Base-by-base conservation (phyloP, 1,140 invertebrate species). In the Neuroterus valhalla region DNA sequence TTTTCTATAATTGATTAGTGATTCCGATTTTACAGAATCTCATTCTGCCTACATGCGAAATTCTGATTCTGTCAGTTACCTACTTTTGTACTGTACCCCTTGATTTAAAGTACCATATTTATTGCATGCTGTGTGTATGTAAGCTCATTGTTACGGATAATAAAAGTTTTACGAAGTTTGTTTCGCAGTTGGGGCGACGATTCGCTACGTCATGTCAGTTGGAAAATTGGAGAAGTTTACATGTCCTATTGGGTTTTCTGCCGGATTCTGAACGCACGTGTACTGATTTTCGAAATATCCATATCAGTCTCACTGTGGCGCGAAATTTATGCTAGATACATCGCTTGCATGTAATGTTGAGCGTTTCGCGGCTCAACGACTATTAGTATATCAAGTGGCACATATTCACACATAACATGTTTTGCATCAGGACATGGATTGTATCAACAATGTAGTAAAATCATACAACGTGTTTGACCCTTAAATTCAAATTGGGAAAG, bases 171-270 rank as follows among this genome's bases (percentile, higher is more conserved):
- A 14, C 12, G 17, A 81, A 81, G 66, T 81, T 81, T 31, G 42
- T 66, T 50, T 72, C 10, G 11, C 71, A 17, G 50, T 81, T 79
- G 50, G 66, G 66, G 48, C 68, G 66, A 81, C 75, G 76, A 81
- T 81, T 77, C 72, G 75, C 75, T 46, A 79, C 21, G 50, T 71
- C 72, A 79, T 19, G 50, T 71, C 72, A 78, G 71, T 45, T 50
- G 75, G 81, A 82, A 84, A 84, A 82, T 84, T 84, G 81, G 76
- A 80, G 81, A 82, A 82, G 72, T 84, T 83, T 43, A 75, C 48
- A 23, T 62, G 21, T 73, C 72, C 72, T 70, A 46, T 19, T 15
- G 73, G 69, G 74, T 42, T 80, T 80, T 76, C 70, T 68, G 52
- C 8, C 26, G 72, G 73, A 78, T 46, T 74, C 48, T 43, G 52